Conservation (phyloP, 2,888 invertebrate species). For the Caenorhabditis sp. region DNA sequence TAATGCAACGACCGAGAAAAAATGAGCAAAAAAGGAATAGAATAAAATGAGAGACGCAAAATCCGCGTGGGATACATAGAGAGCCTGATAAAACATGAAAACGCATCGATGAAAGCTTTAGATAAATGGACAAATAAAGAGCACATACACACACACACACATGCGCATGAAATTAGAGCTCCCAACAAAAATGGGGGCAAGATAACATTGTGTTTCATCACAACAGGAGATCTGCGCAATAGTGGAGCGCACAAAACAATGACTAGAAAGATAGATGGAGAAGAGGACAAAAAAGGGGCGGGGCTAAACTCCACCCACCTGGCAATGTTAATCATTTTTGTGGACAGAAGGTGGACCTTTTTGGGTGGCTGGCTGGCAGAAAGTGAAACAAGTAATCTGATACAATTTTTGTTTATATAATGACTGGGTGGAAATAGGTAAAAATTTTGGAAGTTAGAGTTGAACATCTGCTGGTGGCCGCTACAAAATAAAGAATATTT, state of each 20-base stretch:
- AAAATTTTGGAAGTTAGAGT: too few relatives aligned
- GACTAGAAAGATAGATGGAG: background rate
- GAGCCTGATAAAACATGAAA: background rate
- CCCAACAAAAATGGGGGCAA: background rate
- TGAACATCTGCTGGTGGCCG: background rate
- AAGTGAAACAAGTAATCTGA: background rate
- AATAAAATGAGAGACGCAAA: background rate
- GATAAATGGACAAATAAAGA: background rate
- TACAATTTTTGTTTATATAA: background rate
- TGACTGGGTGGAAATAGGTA: too few relatives aligned
- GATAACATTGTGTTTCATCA: background rate
- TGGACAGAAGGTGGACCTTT: background rate
- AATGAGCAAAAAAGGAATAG: background rate
- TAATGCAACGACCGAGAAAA: background rate
- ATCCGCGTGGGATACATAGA: conserved; percentile 1
- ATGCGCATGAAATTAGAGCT: background rate
- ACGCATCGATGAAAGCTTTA: background rate
- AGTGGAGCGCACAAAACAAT: background rate
- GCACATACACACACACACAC: background rate
- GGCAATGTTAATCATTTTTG: background rate
- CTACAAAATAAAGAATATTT: background rate
- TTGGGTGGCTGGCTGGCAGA: background rate
- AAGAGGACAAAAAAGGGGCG: background rate
- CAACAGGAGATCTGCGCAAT: background rate
- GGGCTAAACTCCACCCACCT: background rate